These are phyloP conservation scores for Drosophila tsacasi DNA, from an alignment of 1,140 invertebrate species.

Conservation along the genomic window DNA sequence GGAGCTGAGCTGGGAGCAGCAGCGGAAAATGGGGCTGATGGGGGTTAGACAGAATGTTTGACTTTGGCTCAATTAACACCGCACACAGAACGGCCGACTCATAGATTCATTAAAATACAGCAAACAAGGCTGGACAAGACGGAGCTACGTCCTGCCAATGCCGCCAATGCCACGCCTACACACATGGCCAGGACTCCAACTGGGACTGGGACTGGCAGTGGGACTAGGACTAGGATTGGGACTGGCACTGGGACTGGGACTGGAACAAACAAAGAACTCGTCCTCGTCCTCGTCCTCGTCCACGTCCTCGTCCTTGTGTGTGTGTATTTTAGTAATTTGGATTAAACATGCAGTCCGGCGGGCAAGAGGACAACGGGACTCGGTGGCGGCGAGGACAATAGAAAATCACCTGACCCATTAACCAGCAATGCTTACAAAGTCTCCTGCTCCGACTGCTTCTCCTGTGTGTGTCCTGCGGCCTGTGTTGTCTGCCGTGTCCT, in stretches of 20 bases:
- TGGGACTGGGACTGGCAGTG: background rate
- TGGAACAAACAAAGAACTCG: slow-evolving; percentile 45
- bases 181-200: slow-evolving; percentile 9
- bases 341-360: slow-evolving; percentile 78
- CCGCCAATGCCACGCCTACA: background rate
- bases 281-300: background rate
- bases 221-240: background rate
- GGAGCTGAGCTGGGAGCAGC: too few species aligned
- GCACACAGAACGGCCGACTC: slow-evolving; percentile 47
- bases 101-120: slow-evolving; percentile 55
- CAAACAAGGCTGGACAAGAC: slow-evolving; percentile 47
- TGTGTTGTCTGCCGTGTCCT: background rate
- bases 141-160: slow-evolving; percentile 5
- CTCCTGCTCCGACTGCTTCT: background rate
- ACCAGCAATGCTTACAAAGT: slow-evolving; percentile 60
- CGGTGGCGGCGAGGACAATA: slow-evolving; percentile 61
- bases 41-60: slow-evolving; percentile 51
- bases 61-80: slow-evolving; percentile 55
- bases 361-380: slow-evolving; percentile 35
- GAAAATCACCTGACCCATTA: slow-evolving; percentile 81
- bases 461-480: background rate
- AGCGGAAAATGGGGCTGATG: slow-evolving; percentile 10
- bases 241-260: slow-evolving; percentile 1
- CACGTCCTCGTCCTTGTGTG: slow-evolving; percentile 11
- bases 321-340: slow-evolving; percentile 80